Conservation (phyloP, 2,113 vertebrate genomes). For the Psammodynastes pulverulentus region DNA sequence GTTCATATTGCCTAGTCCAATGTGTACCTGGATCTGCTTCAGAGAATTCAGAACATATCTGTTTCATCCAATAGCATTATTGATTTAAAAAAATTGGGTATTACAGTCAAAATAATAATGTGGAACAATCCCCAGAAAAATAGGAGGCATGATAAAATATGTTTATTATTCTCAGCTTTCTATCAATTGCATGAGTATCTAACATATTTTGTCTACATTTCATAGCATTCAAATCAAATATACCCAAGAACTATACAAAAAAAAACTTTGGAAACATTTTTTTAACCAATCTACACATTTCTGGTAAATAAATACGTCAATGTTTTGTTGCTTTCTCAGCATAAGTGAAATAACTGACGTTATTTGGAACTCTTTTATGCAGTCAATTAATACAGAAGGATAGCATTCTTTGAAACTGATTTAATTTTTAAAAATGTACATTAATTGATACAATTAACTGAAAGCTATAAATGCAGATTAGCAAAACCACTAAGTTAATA, state of each 20-base stretch:
- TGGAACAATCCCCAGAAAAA: not conserved
- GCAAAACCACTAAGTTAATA: not conserved
- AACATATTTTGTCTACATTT: not conserved
- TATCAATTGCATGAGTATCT: not conserved
- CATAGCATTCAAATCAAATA: not conserved
- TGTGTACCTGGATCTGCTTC: conserved; percentile 35
- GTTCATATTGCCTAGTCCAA: conserved; percentile 27
- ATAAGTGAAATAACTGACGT: not conserved
- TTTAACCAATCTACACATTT: not conserved
- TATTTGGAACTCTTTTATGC: not conserved
- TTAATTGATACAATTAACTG: not conserved
- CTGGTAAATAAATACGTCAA: not conserved
- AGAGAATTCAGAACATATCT: not conserved
- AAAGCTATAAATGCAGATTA: not conserved
- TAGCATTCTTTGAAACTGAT: not conserved
- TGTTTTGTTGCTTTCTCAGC: not conserved
- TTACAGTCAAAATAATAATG: not conserved
- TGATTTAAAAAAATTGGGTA: not conserved
- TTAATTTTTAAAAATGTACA: not conserved
- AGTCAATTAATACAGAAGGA: not conserved
- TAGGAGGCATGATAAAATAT: not conserved
- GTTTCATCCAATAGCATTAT: not conserved
- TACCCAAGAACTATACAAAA: no score
- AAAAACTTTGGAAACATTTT: not conserved
- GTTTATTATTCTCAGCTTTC: not conserved